These are phyloP conservation scores for Babylonia areolata DNA, from an alignment of 1,140 invertebrate genomes.

Conservation along the genomic window DNA sequence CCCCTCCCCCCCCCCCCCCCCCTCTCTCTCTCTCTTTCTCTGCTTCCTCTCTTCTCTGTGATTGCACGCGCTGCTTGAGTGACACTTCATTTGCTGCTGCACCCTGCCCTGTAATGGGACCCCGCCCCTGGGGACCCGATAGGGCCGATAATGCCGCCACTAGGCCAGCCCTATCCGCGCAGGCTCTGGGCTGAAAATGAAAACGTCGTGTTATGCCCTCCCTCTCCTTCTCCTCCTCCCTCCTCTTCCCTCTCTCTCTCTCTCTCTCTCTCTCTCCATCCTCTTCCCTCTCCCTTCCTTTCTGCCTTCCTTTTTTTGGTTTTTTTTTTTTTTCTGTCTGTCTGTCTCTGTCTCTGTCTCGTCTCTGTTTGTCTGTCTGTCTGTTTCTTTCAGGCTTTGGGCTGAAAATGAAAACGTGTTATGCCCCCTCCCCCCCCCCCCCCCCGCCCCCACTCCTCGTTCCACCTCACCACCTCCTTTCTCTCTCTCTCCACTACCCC, in stretches of 20 bases:
- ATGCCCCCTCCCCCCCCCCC: no score
- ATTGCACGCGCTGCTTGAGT: conserved; percentile 35
- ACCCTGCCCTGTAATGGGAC: conserved; percentile 29
- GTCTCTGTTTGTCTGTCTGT: no score
- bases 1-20: neutral
- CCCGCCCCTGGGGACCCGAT: conserved; percentile 16
- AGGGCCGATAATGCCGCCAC: conserved; percentile 16
- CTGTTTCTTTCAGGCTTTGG: no score
- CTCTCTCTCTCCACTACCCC: no score
- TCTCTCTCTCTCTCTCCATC: neutral
- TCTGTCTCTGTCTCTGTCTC: no score
- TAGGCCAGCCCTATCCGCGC: neutral
- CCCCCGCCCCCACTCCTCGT: no score
- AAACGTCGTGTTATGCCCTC: neutral
- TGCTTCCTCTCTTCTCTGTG: neutral
- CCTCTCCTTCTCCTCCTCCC: neutral
- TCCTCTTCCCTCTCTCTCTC: neutral
- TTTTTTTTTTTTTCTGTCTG: no score
- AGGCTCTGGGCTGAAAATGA: conserved; percentile 3
- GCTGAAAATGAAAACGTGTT: no score
- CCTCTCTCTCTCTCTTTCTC: neutral
- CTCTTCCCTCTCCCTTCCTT: neutral
- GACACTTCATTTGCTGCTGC: conserved; percentile 41
- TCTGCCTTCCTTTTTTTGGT: neutral
- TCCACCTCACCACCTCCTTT: no score